Percentiles rank a stretch among this genome's conserved stretches.
Conservation (phyloP, 2,888 invertebrate genomes). For the Marasmarcha lunaedactyla region DNA sequence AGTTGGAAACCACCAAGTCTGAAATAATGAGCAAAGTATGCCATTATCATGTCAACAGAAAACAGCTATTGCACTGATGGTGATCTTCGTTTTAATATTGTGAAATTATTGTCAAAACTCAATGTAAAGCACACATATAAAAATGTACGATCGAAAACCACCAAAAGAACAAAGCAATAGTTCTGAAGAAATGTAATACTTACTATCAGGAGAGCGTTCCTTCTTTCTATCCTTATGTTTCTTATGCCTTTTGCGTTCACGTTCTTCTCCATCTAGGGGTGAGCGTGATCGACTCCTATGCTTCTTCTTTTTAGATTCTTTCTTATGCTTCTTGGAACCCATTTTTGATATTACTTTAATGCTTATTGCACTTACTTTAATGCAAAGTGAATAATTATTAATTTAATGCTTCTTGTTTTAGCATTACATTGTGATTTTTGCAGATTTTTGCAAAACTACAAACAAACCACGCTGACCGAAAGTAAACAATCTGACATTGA, state of each 20-base stretch:
- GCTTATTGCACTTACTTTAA: too few species aligned
- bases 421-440: too few species aligned
- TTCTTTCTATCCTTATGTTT: slow-evolving; percentile 69
- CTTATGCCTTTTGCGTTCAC: slow-evolving; percentile 59
- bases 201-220: slow-evolving; percentile 71
- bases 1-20: slow-evolving; percentile 56
- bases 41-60: slow-evolving; percentile 56
- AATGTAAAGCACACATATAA: too few species aligned
- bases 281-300: slow-evolving; percentile 72
- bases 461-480: too few species aligned
- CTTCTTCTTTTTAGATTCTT: slow-evolving; percentile 76
- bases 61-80: slow-evolving; percentile 30
- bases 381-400: too few species aligned
- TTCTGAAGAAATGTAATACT: slow-evolving; percentile 27
- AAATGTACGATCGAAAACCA: slow-evolving; percentile 30
- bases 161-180: slow-evolving; percentile 30
- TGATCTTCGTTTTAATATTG: slow-evolving; percentile 20
- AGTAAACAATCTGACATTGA: too few species aligned
- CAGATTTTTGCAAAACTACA: too few species aligned
- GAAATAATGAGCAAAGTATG: slow-evolving; percentile 67
- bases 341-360: too few species aligned
- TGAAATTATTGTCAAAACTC: neutral
- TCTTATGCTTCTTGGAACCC: slow-evolving; percentile 81
- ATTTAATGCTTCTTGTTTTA: too few species aligned
- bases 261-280: slow-evolving; percentile 66